Evolutionary conservation across 2,113 vertebrate species (phyloP).

Genomic region (Psilopsiagon aurifrons): DNA sequence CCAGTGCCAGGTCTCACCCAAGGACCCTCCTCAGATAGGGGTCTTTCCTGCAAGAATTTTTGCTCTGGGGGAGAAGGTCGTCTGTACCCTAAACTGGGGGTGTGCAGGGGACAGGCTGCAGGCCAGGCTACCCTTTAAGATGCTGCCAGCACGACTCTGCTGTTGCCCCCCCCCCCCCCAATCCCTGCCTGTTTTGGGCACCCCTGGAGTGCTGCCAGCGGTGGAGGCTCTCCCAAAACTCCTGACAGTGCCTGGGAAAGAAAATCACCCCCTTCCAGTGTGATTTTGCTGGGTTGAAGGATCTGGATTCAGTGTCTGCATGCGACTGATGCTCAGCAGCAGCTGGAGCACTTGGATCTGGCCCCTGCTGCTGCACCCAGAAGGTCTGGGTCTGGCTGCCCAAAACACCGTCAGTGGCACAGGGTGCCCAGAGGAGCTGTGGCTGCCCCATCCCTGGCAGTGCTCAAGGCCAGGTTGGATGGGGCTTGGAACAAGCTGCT

Average conservation of each 20-base stretch:
- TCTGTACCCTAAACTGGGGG: background rate
- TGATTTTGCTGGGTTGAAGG: background rate
- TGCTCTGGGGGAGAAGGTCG: constrained; percentile 70
- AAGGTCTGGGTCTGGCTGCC: background rate
- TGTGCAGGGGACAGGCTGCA: background rate
- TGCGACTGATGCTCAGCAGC: background rate
- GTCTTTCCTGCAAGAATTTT: constrained; percentile 39
- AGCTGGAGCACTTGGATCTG: background rate
- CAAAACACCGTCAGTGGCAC: background rate
- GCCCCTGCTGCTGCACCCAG: rapidly evolving
- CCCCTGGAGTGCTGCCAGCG: background rate
- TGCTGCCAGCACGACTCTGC: constrained; percentile 46
- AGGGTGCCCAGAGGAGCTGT: background rate
- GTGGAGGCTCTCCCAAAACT: background rate
- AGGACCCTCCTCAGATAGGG: constrained; percentile 30
- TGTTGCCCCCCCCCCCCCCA: background rate
- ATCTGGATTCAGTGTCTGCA: background rate
- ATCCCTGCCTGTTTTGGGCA: background rate
- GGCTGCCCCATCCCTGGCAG: background rate
- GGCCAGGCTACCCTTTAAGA: background rate
- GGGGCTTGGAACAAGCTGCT: background rate
- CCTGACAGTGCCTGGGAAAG: background rate
- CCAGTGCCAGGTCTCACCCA: background rate
- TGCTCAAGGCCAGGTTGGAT: background rate
- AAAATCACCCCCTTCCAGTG: background rate